phyloP scores from a whole-genome alignment of 2,888 invertebrate species.

The Noctua comes region DNA sequence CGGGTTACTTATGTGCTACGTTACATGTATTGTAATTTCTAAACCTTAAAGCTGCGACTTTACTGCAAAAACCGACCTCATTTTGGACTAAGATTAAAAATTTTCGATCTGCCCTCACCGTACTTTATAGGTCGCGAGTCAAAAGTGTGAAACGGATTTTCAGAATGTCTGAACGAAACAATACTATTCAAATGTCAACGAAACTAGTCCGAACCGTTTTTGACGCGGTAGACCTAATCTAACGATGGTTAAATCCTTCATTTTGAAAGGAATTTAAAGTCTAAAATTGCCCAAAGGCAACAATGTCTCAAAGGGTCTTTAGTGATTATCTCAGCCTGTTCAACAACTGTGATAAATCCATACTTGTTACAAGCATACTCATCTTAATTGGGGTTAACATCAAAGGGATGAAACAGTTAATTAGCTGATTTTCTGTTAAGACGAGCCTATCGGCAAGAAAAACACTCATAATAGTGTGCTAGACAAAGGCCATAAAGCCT shows the following conservation, averaged over 20 bases:
- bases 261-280: constrained; percentile 16
- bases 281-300: constrained; percentile 7
- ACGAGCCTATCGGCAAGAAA: constrained; percentile 10
- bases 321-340: constrained; percentile 24
- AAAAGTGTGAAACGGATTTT: neutral
- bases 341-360: constrained; percentile 25
- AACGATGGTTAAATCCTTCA: neutral
- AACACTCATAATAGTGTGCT: neutral
- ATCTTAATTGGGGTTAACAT: constrained; percentile 50
- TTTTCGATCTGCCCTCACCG: too few relatives aligned
- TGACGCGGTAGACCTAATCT: neutral
- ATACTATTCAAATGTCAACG: neutral
- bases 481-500: neutral
- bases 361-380: constrained; percentile 43
- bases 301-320: constrained; percentile 6
- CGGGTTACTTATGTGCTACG: constrained; percentile 17
- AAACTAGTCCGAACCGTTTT: neutral
- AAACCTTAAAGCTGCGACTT: constrained; percentile 17
- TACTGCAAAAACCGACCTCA: constrained; percentile 17
- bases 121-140: neutral
- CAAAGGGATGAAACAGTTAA: constrained; percentile 39
- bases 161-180: neutral
- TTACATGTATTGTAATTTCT: constrained; percentile 29
- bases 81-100: neutral
- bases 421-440: constrained; percentile 27